Conservation (phyloP, 2,797 vertebrate species). For the Tiaroga cobitis region DNA sequence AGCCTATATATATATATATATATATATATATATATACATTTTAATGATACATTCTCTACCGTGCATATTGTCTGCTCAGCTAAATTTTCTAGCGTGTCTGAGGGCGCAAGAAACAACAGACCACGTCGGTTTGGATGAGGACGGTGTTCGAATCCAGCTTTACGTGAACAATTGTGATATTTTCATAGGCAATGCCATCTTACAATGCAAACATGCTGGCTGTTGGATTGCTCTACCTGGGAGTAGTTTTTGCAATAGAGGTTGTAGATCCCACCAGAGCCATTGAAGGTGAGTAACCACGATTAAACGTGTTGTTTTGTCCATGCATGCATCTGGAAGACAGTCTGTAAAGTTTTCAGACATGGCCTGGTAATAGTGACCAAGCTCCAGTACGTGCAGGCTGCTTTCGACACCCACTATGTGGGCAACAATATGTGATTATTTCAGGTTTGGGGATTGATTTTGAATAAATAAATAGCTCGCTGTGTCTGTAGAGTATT, state of each 20-base stretch:
- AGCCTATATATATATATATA: background rate
- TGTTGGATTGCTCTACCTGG: conserved; percentile 76
- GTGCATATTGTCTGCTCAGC: conserved; percentile 56
- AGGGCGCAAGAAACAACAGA: conserved; percentile 70
- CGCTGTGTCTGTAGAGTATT: background rate
- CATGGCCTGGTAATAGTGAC: conserved; percentile 32
- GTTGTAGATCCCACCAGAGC: conserved; percentile 70
- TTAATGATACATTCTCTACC: conserved; percentile 50
- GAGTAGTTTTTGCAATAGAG: conserved; percentile 75
- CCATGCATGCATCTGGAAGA: conserved; percentile 17
- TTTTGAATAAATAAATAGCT: background rate
- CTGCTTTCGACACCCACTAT: conserved; percentile 21
- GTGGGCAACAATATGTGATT: background rate
- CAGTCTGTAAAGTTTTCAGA: conserved; percentile 44
- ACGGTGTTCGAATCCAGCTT: conserved; percentile 67
- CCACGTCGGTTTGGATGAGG: conserved; percentile 78
- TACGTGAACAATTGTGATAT: conserved; percentile 73
- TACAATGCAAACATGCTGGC: conserved; percentile 79
- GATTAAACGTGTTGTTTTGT: conserved; percentile 47
- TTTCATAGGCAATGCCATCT: conserved; percentile 71
- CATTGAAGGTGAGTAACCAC: conserved; percentile 75
- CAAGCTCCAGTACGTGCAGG: background rate
- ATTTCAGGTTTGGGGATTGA: background rate
- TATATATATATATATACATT: background rate
- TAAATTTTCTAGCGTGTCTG: conserved; percentile 55